Conservation (phyloP, 2,113 vertebrate genomes). For the Acanthochromis polyacanthus region DNA sequence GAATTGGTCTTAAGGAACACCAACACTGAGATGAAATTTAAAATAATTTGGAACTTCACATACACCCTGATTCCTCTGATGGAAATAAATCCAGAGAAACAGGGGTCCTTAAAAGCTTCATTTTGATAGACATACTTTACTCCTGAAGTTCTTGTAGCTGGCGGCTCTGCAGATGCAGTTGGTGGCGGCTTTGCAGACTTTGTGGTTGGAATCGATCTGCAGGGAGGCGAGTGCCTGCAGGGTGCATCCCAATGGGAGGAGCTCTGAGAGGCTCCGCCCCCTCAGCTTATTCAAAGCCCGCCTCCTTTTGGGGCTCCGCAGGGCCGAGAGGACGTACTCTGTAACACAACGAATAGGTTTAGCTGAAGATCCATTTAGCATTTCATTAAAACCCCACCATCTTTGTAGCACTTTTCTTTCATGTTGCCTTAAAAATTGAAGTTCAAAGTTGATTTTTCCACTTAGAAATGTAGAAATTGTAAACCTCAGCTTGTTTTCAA, state of each 20-base stretch:
- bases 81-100: no score
- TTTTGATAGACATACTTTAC: conserved; percentile 82
- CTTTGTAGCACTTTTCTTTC: no score
- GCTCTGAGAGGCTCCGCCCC: conserved; percentile 84
- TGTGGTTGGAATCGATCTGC: conserved; percentile 89
- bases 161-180: conserved; percentile 82
- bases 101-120: not conserved
- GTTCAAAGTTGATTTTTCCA: no score
- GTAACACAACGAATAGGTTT: not conserved
- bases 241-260: conserved; percentile 89
- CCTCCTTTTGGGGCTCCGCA: conserved; percentile 84
- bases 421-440: no score
- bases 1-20: no score
- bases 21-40: no score
- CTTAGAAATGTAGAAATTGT: no score
- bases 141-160: conserved; percentile 83
- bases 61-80: no score
- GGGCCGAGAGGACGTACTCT: conserved; percentile 88
- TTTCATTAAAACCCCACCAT: no score
- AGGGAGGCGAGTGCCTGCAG: conserved; percentile 87
- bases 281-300: conserved; percentile 87
- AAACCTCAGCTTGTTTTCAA: no score
- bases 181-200: conserved; percentile 85
- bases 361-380: no score
- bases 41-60: no score